phyloP scores from a whole-genome alignment of 1,140 invertebrate genomes.

The Maniola jurtina region DNA sequence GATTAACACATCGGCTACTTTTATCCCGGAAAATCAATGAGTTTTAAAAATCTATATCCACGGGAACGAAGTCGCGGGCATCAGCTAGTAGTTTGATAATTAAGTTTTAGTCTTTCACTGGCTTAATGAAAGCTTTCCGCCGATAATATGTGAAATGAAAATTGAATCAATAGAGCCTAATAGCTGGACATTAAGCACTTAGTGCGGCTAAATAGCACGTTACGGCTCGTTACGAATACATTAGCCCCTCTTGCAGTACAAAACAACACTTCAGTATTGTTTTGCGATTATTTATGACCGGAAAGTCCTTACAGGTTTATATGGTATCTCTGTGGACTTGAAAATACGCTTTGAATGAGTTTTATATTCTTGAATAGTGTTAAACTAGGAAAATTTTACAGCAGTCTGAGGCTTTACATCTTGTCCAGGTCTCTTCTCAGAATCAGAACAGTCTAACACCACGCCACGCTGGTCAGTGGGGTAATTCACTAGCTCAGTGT shows the following conservation, averaged over 20 bases:
- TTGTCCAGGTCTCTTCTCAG: too few species aligned
- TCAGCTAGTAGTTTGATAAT: not conserved
- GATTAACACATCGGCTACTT: too few species aligned
- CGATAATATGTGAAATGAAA: constrained; percentile 4
- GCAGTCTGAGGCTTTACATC: too few species aligned
- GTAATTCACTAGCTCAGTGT: too few species aligned
- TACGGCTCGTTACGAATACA: constrained; percentile 6
- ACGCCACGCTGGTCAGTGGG: too few species aligned
- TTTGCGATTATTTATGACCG: not conserved
- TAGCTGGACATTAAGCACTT: constrained; percentile 9
- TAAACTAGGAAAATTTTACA: too few species aligned
- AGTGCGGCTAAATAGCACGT: constrained; percentile 10
- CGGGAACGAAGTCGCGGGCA: too few species aligned
- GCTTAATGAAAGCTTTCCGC: not conserved
- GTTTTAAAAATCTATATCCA: too few species aligned
- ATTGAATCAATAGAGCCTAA: constrained; percentile 8
- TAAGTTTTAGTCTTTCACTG: not conserved
- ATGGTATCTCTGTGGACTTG: not conserved
- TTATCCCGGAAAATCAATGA: too few species aligned
- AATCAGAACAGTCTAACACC: too few species aligned
- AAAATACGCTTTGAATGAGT: too few species aligned
- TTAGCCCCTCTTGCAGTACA: constrained; percentile 4
- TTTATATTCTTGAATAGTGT: too few species aligned
- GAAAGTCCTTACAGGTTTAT: not conserved
- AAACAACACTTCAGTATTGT: not conserved